Conservation (phyloP, 2,888 invertebrate genomes). For the Silvanus unidentatus region DNA sequence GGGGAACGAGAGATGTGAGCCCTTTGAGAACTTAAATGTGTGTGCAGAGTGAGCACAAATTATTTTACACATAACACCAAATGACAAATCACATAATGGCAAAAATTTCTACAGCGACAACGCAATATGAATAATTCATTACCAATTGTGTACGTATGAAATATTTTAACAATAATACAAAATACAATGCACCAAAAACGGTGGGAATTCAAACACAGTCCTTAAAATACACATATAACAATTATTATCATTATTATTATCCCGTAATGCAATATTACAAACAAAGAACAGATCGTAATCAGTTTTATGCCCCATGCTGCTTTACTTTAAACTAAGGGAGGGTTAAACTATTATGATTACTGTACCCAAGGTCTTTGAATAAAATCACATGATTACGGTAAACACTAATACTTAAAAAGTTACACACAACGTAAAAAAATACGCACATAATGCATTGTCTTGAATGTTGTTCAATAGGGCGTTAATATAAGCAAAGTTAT, state of each 20-base stretch:
- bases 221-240: not conserved
- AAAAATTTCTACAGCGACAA: constrained; percentile 17
- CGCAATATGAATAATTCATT: constrained; percentile 20
- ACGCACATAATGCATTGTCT: not conserved
- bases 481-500: constrained; percentile 5
- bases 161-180: constrained; percentile 1
- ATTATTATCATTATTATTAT: constrained; percentile 1
- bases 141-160: not conserved
- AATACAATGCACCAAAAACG: constrained; percentile 2
- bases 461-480: constrained; percentile 2
- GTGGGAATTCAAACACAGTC: not conserved
- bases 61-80: too few relatives aligned
- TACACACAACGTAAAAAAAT: not conserved
- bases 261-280: not conserved
- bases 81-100: constrained; percentile 13
- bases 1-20: too few relatives aligned
- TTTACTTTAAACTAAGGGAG: too few relatives aligned
- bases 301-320: constrained; percentile 4
- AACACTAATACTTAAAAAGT: too few relatives aligned
- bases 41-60: too few relatives aligned
- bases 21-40: not conserved
- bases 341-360: too few relatives aligned
- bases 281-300: not conserved
- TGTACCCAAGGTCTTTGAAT: not conserved
- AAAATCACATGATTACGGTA: too few relatives aligned